phyloP scores from a whole-genome alignment of 2,888 invertebrate genomes.

The Chymomyza fuscimana region DNA sequence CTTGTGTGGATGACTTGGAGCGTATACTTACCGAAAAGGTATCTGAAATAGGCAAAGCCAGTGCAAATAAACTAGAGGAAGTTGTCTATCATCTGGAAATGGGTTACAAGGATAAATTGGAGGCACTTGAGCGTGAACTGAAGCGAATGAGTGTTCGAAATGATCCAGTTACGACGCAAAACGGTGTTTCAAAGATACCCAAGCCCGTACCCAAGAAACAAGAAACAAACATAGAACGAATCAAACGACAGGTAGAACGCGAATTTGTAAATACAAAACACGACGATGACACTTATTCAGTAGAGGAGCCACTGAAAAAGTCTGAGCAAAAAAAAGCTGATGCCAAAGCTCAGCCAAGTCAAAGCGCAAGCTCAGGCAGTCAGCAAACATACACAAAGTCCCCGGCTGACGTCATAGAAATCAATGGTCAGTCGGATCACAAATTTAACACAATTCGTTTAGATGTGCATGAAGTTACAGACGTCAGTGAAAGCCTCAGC shows the following conservation, averaged over 20 bases:
- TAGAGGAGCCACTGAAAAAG: constrained; percentile 45
- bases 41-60: constrained; percentile 67
- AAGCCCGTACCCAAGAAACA: constrained; percentile 44
- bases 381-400: constrained; percentile 50
- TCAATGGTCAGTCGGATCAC: neutral
- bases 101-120: constrained; percentile 69
- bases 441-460: neutral
- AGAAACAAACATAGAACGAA: constrained; percentile 45
- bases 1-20: constrained; percentile 67
- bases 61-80: constrained; percentile 64
- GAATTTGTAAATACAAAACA: constrained; percentile 51
- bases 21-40: constrained; percentile 67
- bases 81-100: constrained; percentile 65
- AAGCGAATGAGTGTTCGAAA: constrained; percentile 35
- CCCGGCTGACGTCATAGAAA: neutral
- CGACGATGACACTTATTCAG: constrained; percentile 62
- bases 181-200: constrained; percentile 52
- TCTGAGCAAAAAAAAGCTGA: neutral
- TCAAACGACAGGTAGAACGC: constrained; percentile 52
- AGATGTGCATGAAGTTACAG: constrained; percentile 53
- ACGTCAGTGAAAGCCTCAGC: constrained; percentile 66
- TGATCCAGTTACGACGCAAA: neutral
- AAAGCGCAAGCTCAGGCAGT: constrained; percentile 43
- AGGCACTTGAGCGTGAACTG: constrained; percentile 64
- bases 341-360: constrained; percentile 21